Evolutionary conservation across 2,888 invertebrate species (phyloP), one percentile per base, ranked within the genome.

Genomic region (Schrankia costaestrigalis): DNA sequence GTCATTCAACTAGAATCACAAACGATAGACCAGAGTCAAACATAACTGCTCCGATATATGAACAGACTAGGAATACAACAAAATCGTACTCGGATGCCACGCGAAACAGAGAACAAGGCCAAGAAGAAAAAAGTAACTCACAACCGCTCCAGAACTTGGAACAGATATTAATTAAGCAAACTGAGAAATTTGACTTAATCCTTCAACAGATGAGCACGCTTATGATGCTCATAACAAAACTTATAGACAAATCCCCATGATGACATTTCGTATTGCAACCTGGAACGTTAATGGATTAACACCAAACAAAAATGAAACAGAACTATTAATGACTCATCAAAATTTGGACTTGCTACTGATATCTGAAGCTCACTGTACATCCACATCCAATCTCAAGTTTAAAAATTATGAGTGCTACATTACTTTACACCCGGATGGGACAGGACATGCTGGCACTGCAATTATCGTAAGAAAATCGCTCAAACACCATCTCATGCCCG

Each of bases 221-320:
- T 0, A 25, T 46, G 28, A 25, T 21, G 5, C 40, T 47, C 15
- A 17, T 40, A 25, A 24, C 25, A 9, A 17, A 9, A 6, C 28
- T 43, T 4, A 6, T 43, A 5, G 10, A 11, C 12, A 34, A 29
- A 10, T 8, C 31, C 1, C 6, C 21, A 11, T 11, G 31, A 26
- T 40, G 17, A 26, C 12, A 7, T 3, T 8, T 1, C 3, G 7
- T 5, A 24, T 48, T 14, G 47, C 41, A n/a, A 36, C 37, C 0
- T 44, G 39, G 39, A 48, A 50, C 33, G 26, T 40, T n/a, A 36
- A 51, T 28, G 41, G 45, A 2, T 11, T 49, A 12, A 7, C 41
- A 3, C 31, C 41, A 8, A 44, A 40, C 4, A 35, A 29, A 29
- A 1, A 15, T n/a, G 43, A 48, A 5, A 9, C 36, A 2, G 34